Evolutionary conservation across 2,888 invertebrate species (phyloP).

Genomic region (Calameuta idolon): DNA sequence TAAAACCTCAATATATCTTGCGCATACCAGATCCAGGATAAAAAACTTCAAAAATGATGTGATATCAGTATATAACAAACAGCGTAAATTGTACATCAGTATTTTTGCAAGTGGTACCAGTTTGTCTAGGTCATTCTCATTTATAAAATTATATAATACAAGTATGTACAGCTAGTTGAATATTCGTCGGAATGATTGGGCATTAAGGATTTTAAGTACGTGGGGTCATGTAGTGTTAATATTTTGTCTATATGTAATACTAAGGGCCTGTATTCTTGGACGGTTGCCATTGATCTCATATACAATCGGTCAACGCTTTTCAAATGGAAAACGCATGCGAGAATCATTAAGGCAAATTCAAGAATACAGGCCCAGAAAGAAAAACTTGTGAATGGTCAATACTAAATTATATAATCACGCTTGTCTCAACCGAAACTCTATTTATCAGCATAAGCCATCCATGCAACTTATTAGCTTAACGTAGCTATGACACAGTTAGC

Average conservation of each 20-base stretch:
- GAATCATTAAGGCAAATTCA: too few species aligned
- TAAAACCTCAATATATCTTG: neutral
- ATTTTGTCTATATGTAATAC: neutral
- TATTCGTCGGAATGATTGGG: neutral
- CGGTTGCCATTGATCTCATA: too few species aligned
- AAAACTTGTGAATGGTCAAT: neutral
- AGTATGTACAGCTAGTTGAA: neutral
- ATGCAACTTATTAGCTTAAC: neutral
- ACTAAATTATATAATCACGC: neutral
- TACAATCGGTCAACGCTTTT: too few species aligned
- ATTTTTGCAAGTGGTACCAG: neutral
- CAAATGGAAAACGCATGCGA: too few species aligned
- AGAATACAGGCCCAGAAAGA: neutral
- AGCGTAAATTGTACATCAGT: neutral
- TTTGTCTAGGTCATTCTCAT: neutral
- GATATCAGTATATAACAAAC: neutral
- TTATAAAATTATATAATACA: neutral
- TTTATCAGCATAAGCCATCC: neutral
- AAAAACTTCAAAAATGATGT: neutral
- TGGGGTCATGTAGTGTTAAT: neutral
- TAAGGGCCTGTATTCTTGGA: too few species aligned
- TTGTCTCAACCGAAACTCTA: neutral
- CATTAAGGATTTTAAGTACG: neutral
- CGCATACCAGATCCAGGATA: neutral
- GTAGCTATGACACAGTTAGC: neutral